Percentiles rank a stretch among this genome's conserved stretches.
These are phyloP conservation scores for Tholera decimalis DNA, from an alignment of 2,888 invertebrate genomes.

Conservation along the genomic window DNA sequence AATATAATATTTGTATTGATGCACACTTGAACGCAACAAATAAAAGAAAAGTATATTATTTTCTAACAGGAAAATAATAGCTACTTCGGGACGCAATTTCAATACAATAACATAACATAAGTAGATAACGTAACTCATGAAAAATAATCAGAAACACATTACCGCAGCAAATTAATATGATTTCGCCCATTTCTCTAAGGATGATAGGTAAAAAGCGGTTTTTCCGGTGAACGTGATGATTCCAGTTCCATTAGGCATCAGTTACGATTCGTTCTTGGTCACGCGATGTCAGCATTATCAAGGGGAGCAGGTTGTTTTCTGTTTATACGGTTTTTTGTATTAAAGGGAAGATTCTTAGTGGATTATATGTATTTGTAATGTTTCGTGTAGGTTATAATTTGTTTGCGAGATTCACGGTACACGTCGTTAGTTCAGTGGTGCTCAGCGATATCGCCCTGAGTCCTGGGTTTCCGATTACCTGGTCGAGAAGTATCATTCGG, in stretches of 20 bases:
- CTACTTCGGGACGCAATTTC: not conserved
- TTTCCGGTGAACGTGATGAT: constrained; percentile 87
- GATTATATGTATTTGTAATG: constrained; percentile 27
- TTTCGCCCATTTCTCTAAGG: constrained; percentile 79
- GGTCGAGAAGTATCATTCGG: too few relatives aligned
- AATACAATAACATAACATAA: constrained; percentile 23
- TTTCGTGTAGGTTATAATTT: constrained; percentile 12
- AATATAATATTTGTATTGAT: too few relatives aligned
- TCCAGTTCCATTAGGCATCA: constrained; percentile 87
- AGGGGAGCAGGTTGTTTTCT: constrained; percentile 75
- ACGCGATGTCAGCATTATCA: constrained; percentile 89
- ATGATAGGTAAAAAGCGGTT: constrained; percentile 85
- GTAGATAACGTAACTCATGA: constrained; percentile 36
- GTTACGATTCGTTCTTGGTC: constrained; percentile 87
- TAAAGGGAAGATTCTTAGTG: constrained; percentile 37
- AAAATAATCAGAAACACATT: constrained; percentile 81
- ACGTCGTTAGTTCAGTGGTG: too few relatives aligned
- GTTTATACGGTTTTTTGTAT: constrained; percentile 53
- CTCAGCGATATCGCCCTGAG: too few relatives aligned
- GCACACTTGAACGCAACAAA: not conserved
- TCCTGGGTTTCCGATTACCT: too few relatives aligned
- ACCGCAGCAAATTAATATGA: constrained; percentile 77
- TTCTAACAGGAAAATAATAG: not conserved
- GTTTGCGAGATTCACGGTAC: too few relatives aligned
- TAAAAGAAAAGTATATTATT: not conserved